Base-by-base conservation (phyloP, 2,797 vertebrate genomes). In the Astyanax mexicanus region DNA sequence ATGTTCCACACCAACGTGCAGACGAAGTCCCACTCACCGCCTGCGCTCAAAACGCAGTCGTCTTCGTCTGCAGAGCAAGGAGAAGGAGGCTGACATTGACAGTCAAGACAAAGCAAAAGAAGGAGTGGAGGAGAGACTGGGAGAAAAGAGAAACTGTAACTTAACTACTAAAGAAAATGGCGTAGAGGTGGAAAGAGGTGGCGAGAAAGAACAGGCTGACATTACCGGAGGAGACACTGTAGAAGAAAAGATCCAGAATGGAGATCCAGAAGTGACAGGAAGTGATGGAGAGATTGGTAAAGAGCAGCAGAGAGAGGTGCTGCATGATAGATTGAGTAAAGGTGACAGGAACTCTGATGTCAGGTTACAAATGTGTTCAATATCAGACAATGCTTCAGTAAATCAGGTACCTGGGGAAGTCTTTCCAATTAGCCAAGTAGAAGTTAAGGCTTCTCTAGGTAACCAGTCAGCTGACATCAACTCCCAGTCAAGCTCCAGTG, bases 21-120 rank as follows among this genome's bases (percentile, higher is more conserved):
- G 77, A 72, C 23, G 72, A 29, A 88, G 86, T 44, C 58, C 90
- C 0, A 58, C 83, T 17, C 80, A 90, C 19, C 90, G 92, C 11
- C 90, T 93, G 38, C 83, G 92, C 45, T 92, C 92, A 6, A 86
- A 83, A 2, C 81, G 87, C 75, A 93, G 92, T 80, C 91, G 89
- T n/a, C 77, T 91, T 4, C 90, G 89, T 12, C 87, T 84, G 87
- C 85, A 88, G 65, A 84, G 54, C 19, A 75, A 66, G 49, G 77
- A 78, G 45, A 74, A 19, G 29, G 81, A 76, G 62, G 79, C 75
- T 10, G 84, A 85, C 45, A 62, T 70, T 11, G 84, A 82, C 42
- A 77, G 75, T 38, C 72, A 77, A 37, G 82, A 79, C 4, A 74
- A 72, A 66, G 44, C 9, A 21, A 49, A 19, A 19, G 79, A 73